Base-by-base conservation (phyloP, 2,888 invertebrate genomes). In the Chalcosyrphus nemorum region DNA sequence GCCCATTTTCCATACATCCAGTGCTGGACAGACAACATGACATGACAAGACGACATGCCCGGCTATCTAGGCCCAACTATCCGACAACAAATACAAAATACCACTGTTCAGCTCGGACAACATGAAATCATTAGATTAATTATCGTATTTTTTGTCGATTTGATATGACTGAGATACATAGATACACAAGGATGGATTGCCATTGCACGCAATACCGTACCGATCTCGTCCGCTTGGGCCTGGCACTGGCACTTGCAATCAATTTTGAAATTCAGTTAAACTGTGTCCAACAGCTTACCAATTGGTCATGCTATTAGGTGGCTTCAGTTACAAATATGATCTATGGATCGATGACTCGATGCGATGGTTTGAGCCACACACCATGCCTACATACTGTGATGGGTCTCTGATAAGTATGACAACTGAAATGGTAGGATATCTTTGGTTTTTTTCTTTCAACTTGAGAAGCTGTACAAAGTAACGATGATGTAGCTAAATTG, bases 51-150 rank as follows among this genome's bases (percentile, higher is more conserved):
- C 80, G 80, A 80, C 17, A n/a, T 24, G 24, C 45, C n/a, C n/a
- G n/a, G 59, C 80, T 80, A 84, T 84, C 84, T 80, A 74, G 63
- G 68, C 78, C 66, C 72, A 82, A 78, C 82, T 77, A 72, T 74
- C 32, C 38, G 13, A 65, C 43, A 52, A 29, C 66, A 59, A 35
- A 72, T 9, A 32, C 7, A 32, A 32, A 56, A 57, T 38, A 13
- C 65, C 52, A 80, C 38, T 52, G 45, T n/a, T n/a, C 50, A 61
- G 41, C 57, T 35, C 59, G 50, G 65, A 66, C 74, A 76, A 81
- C 84, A 78, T 80, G 80, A 57, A 80, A 84, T 70, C 84, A 84
- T 84, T 84, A 84, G 84, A 84, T 84, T 84, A 84, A 84, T 80
- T 84, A 84, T 84, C 70, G 78, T 78, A 75, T 59, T 78, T 75